Evolutionary conservation across 1,140 invertebrate genomes (phyloP).

Genomic region (Galendromus occidentalis): DNA sequence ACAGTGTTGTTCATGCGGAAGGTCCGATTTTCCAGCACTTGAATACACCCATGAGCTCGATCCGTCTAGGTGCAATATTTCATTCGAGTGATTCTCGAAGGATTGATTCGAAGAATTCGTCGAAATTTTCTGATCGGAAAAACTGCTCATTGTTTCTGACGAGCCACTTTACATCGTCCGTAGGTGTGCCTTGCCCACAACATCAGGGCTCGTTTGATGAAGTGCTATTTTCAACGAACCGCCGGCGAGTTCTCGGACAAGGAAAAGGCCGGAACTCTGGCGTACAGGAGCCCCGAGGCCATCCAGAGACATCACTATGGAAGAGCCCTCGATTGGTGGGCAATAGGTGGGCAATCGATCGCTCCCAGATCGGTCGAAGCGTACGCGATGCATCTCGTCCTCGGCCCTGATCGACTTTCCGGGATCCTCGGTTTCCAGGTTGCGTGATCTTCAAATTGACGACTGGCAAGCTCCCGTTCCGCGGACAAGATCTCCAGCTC

Average conservation of each 20-base stretch:
- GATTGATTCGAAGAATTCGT: too few relatives aligned
- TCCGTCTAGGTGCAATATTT: too few relatives aligned
- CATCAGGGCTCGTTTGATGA: not conserved
- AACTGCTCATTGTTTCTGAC: too few relatives aligned
- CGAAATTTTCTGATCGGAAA: too few relatives aligned
- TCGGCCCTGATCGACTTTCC: too few relatives aligned
- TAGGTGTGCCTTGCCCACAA: conserved; percentile 5
- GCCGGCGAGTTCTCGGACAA: not conserved
- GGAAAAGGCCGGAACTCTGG: not conserved
- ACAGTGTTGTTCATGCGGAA: too few relatives aligned
- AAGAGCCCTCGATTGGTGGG: not conserved
- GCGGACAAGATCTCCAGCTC: not conserved
- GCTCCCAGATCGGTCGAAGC: too few relatives aligned
- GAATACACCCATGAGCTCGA: too few relatives aligned
- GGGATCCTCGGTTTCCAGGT: not conserved
- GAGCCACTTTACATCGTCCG: not conserved
- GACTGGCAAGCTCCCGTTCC: not conserved
- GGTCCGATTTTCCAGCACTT: too few relatives aligned
- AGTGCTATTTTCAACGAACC: not conserved
- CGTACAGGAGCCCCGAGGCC: not conserved
- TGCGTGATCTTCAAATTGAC: not conserved
- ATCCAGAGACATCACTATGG: not conserved
- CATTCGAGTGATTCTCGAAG: too few relatives aligned
- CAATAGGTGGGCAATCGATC: not conserved
- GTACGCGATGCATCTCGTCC: too few relatives aligned